Percentiles rank a stretch among this genome's conserved stretches.
phyloP scores from a whole-genome alignment of 1,140 invertebrate species.

The Limonius californicus region DNA sequence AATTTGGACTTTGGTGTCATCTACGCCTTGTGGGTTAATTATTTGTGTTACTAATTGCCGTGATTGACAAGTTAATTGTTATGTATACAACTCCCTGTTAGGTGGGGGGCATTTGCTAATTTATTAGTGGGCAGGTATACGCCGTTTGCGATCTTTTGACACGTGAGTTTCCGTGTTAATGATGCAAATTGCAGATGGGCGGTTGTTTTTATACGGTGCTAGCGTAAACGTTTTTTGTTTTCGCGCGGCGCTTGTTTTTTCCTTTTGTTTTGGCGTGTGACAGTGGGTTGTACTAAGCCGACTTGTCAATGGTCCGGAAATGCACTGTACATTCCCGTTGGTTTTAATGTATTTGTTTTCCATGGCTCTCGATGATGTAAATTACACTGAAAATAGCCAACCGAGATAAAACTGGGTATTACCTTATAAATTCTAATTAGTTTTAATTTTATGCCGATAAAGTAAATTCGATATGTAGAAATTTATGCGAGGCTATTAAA shows the following conservation, averaged over 20 bases:
- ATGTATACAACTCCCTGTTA: conserved; percentile 26
- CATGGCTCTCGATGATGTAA: not conserved
- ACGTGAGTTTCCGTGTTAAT: conserved; percentile 17
- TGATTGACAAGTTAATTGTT: conserved; percentile 38
- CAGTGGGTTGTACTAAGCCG: not conserved
- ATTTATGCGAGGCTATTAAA: too few species aligned
- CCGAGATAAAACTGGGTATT: too few species aligned
- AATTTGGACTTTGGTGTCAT: not conserved
- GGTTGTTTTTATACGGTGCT: not conserved
- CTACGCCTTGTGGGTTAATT: conserved; percentile 2
- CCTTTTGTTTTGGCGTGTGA: not conserved
- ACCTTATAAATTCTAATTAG: not conserved
- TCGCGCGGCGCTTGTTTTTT: not conserved
- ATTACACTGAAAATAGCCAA: not conserved
- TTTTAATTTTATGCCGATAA: too few species aligned
- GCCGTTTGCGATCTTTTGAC: conserved; percentile 23
- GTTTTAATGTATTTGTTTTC: conserved; percentile 8
- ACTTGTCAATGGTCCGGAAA: conserved; percentile 2
- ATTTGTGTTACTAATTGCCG: conserved; percentile 26
- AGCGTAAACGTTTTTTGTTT: not conserved
- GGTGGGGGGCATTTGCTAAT: conserved; percentile 27
- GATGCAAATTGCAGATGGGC: not conserved
- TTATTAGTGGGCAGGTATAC: conserved; percentile 35
- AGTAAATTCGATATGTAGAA: too few species aligned
- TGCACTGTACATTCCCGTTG: not conserved